A percentile compares a stretch with the other conserved stretches of the same genome.
Evolutionary conservation across 2,888 invertebrate species (phyloP).

Genomic region (Stramonita haemastoma): DNA sequence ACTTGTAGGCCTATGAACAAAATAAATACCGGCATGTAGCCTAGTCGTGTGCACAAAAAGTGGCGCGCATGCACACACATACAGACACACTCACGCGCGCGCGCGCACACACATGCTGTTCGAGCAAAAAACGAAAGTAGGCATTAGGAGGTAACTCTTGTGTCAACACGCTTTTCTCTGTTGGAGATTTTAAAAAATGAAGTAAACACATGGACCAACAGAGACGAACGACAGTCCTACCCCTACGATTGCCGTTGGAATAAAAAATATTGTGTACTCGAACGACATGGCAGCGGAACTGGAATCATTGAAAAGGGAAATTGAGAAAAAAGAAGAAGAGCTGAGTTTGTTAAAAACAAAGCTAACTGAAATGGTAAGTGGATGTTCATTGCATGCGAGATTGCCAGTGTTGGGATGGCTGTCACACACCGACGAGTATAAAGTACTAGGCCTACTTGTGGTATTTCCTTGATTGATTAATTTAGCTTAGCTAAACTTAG

Average conservation of each 20-base stretch:
- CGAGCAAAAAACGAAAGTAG: neutral
- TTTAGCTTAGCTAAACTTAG: no score
- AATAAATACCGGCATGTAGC: no score
- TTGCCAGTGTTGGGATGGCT: neutral
- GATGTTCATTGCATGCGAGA: neutral
- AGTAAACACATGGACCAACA: neutral
- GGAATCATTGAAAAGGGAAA: slow-evolving; percentile 41
- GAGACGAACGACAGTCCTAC: neutral
- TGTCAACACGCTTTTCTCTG: neutral
- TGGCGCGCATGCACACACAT: neutral
- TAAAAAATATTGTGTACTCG: neutral
- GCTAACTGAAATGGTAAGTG: slow-evolving; percentile 28
- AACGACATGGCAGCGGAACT: slow-evolving; percentile 33
- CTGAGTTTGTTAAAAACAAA: slow-evolving; percentile 50
- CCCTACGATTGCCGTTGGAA: neutral
- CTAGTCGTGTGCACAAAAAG: neutral
- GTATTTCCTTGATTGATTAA: no score
- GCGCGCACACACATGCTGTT: neutral
- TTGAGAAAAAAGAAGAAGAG: slow-evolving; percentile 52
- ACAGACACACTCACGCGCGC: neutral
- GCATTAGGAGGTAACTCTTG: neutral
- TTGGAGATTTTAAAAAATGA: neutral
- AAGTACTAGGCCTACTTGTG: no score
- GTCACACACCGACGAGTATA: neutral
- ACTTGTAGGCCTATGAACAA: no score